These are phyloP conservation scores for Eulemur coronatus DNA, from an alignment of 2,797 vertebrate species.

Conservation along the genomic window DNA sequence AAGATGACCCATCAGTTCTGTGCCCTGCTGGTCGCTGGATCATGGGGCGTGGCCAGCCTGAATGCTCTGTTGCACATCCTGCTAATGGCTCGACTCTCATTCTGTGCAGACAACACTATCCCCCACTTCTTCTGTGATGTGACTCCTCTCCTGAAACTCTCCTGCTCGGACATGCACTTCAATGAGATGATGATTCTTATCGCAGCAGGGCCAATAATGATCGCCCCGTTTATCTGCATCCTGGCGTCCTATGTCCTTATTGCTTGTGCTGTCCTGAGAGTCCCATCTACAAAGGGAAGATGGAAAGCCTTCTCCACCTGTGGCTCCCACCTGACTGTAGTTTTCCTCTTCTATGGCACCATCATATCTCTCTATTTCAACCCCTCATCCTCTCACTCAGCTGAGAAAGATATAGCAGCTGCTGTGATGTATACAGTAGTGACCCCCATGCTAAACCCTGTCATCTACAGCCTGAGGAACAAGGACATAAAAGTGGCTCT, in stretches of 20 bases:
- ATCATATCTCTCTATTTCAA: constrained; percentile 67
- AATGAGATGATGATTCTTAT: constrained; percentile 23
- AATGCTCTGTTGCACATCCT: neutral
- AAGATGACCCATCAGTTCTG: constrained; percentile 44
- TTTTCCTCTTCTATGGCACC: constrained; percentile 68
- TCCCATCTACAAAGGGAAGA: neutral
- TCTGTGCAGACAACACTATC: constrained; percentile 35
- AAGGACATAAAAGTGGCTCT: constrained; percentile 54
- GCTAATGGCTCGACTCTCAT: constrained; percentile 25
- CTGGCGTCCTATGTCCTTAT: constrained; percentile 36
- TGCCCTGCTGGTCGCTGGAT: neutral
- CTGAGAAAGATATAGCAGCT: constrained; percentile 38
- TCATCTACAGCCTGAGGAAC: constrained; percentile 75
- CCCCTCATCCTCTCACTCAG: neutral
- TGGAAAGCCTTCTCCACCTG: constrained; percentile 75
- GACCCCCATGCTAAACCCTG: constrained; percentile 68
- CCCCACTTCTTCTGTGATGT: constrained; percentile 61
- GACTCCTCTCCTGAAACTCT: constrained; percentile 19
- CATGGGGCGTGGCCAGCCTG: neutral
- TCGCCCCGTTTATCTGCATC: constrained; percentile 31
- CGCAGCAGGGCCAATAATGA: no score
- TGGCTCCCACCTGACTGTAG: constrained; percentile 62
- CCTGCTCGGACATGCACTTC: constrained; percentile 55
- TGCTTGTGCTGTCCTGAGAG: constrained; percentile 14
- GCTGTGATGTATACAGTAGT: constrained; percentile 64